Evolutionary conservation across 1,140 invertebrate genomes (phyloP).

Genomic region (Epicauta chinensis): DNA sequence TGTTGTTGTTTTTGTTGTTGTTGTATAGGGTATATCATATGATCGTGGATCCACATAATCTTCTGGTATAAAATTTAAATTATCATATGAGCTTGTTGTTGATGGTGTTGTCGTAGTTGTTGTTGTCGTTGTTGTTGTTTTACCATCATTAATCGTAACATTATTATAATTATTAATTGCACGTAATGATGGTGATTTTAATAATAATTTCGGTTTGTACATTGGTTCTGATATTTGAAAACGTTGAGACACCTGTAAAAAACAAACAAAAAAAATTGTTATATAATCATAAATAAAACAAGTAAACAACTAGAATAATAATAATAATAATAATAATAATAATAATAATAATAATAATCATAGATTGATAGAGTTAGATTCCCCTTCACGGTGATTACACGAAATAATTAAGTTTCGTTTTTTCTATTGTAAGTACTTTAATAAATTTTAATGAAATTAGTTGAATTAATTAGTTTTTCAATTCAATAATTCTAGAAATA

Average conservation of each 20-base stretch:
- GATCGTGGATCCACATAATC: conserved; percentile 18
- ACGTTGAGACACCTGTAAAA: conserved; percentile 22
- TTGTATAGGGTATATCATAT: conserved; percentile 23
- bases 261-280: neutral
- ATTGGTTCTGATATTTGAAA: conserved; percentile 21
- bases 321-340: neutral
- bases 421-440: neutral
- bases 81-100: conserved; percentile 23
- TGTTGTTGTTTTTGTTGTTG: no score
- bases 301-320: no score
- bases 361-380: neutral
- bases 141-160: conserved; percentile 27
- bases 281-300: no score
- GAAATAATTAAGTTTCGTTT: neutral
- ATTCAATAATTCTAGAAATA: no score
- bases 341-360: neutral
- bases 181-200: conserved; percentile 33
- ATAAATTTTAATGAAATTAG: no score
- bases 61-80: conserved; percentile 29
- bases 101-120: neutral
- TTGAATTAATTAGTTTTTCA: no score
- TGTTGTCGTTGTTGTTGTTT: neutral
- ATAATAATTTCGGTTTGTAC: conserved; percentile 28
- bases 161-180: conserved; percentile 37
- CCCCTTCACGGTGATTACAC: neutral